phyloP scores from a whole-genome alignment of 37 sponge, comb jelly and placozoan genomes.

The Haliclona indistincta region DNA sequence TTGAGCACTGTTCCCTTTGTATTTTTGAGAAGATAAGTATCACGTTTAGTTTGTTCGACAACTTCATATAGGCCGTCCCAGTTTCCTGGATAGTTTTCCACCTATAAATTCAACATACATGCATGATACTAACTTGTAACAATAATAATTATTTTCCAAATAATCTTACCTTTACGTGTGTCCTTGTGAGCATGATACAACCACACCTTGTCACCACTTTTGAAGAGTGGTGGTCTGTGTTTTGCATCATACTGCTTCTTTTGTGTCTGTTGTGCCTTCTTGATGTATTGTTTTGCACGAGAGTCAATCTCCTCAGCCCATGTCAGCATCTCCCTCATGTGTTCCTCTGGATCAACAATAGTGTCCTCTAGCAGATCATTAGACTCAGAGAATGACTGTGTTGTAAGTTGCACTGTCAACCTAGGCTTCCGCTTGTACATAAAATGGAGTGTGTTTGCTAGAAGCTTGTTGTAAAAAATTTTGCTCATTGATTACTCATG shows the following conservation, averaged over 20 bases:
- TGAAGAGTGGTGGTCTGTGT: neutral
- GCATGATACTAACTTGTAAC: constrained; percentile 3
- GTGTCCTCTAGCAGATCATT: too few species aligned
- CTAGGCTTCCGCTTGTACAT: constrained; percentile 24
- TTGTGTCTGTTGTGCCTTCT: constrained; percentile 31
- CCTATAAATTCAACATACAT: neutral
- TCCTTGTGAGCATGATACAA: too few species aligned
- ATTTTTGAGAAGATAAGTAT: too few species aligned
- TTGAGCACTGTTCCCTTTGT: too few species aligned
- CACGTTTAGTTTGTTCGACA: too few species aligned
- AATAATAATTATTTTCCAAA: too few species aligned
- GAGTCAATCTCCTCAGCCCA: neutral
- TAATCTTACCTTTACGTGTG: too few species aligned
- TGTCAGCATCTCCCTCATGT: neutral
- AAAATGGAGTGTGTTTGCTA: too few species aligned
- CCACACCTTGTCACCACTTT: too few species aligned
- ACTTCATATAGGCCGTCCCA: constrained; percentile 34
- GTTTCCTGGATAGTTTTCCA: constrained; percentile 8
- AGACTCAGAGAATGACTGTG: too few species aligned
- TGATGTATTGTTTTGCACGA: constrained; percentile 7
- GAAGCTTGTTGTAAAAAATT: too few species aligned
- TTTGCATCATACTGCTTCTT: constrained; percentile 36
- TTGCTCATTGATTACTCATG: constrained; percentile 1
- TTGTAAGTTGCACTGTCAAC: constrained; percentile 24
- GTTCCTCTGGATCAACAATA: constrained; percentile 14